Percentiles rank a stretch among this genome's conserved stretches.
Evolutionary conservation across 2,888 invertebrate species (phyloP).

Genomic region (Acleris sparsana): DNA sequence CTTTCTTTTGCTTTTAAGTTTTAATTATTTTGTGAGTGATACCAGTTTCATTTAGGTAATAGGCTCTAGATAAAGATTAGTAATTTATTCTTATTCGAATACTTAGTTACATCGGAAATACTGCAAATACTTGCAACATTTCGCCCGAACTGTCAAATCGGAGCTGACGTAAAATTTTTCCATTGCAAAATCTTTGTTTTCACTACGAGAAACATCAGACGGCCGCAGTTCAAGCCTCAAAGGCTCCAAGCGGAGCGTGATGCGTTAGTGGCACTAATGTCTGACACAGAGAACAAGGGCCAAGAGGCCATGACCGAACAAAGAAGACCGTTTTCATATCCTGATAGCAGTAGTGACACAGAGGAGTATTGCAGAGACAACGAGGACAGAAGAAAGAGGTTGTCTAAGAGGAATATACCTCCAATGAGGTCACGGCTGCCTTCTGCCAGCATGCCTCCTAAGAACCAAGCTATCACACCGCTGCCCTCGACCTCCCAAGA

Average conservation of each 20-base stretch:
- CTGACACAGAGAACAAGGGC: conserved; percentile 68
- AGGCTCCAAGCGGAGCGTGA: conserved; percentile 59
- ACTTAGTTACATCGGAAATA: neutral
- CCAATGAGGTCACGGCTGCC: conserved; percentile 58
- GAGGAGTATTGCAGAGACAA: conserved; percentile 89
- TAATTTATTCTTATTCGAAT: neutral
- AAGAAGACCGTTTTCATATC: conserved; percentile 74
- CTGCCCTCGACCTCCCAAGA: conserved; percentile 69
- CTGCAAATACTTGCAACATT: conserved; percentile 18
- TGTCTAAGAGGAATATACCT: conserved; percentile 72
- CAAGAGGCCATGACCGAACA: conserved; percentile 70
- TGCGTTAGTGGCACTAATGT: conserved; percentile 74
- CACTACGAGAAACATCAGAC: conserved; percentile 43
- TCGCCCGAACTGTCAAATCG: conserved; percentile 24
- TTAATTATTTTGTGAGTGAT: neutral
- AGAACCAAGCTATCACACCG: conserved; percentile 64
- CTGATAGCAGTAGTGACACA: conserved; percentile 92
- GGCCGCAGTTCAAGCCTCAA: conserved; percentile 40
- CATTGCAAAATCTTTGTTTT: conserved; percentile 34
- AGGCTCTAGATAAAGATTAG: neutral
- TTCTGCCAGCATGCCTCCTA: conserved; percentile 63
- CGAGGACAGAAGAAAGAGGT: conserved; percentile 86
- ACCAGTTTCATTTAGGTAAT: neutral
- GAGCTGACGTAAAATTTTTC: conserved; percentile 37
- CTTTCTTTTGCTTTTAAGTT: neutral